phyloP scores from a whole-genome alignment of 2,113 vertebrate species.

The Zosterops pallidus region DNA sequence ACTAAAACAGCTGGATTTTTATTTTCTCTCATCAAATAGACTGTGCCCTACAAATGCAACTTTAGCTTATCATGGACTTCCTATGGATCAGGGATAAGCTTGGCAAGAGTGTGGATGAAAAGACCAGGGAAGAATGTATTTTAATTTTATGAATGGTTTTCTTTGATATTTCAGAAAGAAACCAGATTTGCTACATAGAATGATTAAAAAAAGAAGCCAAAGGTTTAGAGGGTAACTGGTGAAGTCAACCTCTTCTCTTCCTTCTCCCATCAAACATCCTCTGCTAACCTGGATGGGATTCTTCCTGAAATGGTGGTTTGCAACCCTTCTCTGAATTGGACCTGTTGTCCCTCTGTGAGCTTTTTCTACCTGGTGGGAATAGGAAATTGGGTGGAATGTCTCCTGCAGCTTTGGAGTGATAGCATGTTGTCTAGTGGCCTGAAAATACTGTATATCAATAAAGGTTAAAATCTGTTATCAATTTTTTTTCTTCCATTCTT shows the following conservation, averaged over 20 bases:
- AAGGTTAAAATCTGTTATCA: neutral
- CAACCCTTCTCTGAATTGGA: neutral
- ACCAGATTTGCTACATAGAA: neutral
- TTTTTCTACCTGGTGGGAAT: neutral
- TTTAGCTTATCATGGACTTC: neutral
- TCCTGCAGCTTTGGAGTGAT: neutral
- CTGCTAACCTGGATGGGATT: neutral
- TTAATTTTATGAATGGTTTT: neutral
- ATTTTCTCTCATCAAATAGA: neutral
- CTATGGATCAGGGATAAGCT: neutral
- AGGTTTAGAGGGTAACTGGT: neutral
- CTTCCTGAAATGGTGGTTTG: neutral
- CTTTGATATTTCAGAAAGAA: neutral
- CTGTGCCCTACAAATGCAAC: neutral
- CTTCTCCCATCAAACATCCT: neutral
- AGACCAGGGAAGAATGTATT: neutral
- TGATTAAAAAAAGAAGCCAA: neutral
- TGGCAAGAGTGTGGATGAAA: neutral
- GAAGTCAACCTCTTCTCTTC: neutral
- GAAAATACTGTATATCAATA: neutral
- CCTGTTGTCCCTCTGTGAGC: neutral
- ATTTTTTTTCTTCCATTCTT: neutral
- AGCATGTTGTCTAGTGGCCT: neutral
- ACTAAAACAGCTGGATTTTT: neutral
- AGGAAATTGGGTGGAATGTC: neutral